phyloP scores from a whole-genome alignment of 1,140 invertebrate genomes.

The Pseudomyrmex gracilis region DNA sequence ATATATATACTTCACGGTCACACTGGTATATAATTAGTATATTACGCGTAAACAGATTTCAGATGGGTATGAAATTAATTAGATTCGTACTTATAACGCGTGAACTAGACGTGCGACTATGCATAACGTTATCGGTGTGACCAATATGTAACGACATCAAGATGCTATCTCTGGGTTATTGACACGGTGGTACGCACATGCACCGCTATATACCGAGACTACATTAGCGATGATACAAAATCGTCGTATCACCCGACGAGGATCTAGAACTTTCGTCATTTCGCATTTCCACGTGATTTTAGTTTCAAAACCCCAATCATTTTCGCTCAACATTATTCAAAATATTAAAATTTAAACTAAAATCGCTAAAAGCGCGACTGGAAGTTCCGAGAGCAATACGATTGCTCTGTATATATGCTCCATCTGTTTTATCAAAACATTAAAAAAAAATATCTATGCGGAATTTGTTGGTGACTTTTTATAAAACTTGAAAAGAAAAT shows the following conservation, averaged over 20 bases:
- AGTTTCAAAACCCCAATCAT: background rate
- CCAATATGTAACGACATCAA: slow-evolving; percentile 61
- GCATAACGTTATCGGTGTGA: slow-evolving; percentile 52
- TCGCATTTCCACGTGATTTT: background rate
- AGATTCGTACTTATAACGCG: slow-evolving; percentile 13
- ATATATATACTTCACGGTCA: background rate
- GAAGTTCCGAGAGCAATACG: no score
- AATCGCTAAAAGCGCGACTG: no score
- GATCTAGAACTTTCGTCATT: background rate
- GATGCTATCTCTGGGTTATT: slow-evolving; percentile 68
- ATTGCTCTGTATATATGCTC: no score
- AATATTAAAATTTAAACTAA: background rate
- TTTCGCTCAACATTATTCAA: background rate
- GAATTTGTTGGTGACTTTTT: background rate
- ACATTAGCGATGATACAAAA: slow-evolving; percentile 34
- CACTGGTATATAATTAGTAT: slow-evolving; percentile 9
- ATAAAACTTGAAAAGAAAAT: background rate
- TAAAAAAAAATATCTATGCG: background rate
- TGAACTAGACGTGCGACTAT: slow-evolving; percentile 35
- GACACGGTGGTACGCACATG: slow-evolving; percentile 39
- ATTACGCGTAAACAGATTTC: slow-evolving; percentile 36
- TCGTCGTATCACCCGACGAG: background rate
- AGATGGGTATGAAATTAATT: slow-evolving; percentile 50
- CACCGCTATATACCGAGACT: slow-evolving; percentile 29
- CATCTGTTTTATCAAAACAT: no score